Percentiles rank a stretch among this genome's conserved stretches.
phyloP scores from a whole-genome alignment of 2,888 invertebrate genomes.

The Tethea ocularis region DNA sequence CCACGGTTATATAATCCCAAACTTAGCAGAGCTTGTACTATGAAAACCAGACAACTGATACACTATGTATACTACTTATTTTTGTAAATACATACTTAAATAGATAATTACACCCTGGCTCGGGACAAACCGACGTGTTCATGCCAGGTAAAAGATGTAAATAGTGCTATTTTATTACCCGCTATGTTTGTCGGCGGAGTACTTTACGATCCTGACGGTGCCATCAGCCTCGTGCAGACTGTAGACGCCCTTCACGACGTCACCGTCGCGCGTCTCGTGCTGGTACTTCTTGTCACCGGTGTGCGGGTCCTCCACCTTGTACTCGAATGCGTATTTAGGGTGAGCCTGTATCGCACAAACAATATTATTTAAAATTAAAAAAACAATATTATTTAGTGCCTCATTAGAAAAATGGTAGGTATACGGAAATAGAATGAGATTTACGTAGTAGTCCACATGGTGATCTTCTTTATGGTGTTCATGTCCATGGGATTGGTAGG shows the following conservation, averaged over 20 bases:
- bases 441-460: slow-evolving; percentile 35
- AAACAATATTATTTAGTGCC: too few species aligned
- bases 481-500: slow-evolving; percentile 31
- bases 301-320: slow-evolving; percentile 70
- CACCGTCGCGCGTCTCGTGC: slow-evolving; percentile 77
- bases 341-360: slow-evolving; percentile 64
- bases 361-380: too few species aligned
- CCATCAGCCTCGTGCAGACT: slow-evolving; percentile 79
- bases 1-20: too few species aligned
- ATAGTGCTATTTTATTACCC: slow-evolving; percentile 36
- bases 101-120: too few species aligned
- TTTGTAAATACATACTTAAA: too few species aligned
- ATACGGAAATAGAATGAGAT: slow-evolving; percentile 7
- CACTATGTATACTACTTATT: too few species aligned
- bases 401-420: background rate
- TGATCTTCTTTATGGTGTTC: slow-evolving; percentile 23
- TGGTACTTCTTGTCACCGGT: slow-evolving; percentile 79
- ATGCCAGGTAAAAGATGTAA: too few species aligned
- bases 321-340: slow-evolving; percentile 62
- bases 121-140: too few species aligned
- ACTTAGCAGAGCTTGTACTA: too few species aligned
- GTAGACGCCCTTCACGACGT: slow-evolving; percentile 83
- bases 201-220: slow-evolving; percentile 58
- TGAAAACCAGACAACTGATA: too few species aligned
- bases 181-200: slow-evolving; percentile 50